Conservation (phyloP, 1,140 invertebrate genomes). For the Linepithema humile region DNA sequence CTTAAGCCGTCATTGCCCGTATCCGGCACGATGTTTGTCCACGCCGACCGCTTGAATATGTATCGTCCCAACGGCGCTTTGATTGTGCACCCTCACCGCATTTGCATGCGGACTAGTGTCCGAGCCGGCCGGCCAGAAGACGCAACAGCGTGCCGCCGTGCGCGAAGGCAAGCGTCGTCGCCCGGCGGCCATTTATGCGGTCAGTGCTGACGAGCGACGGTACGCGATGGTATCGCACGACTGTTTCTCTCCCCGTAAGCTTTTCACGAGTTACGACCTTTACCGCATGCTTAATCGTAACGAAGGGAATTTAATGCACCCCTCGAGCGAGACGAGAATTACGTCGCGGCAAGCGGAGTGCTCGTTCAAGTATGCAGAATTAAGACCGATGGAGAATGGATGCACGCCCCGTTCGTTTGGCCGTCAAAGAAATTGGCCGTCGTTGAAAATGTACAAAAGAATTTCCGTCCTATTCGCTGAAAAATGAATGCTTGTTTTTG, state of each 20-base stretch:
- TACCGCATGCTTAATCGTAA: constrained; percentile 5
- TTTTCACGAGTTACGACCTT: constrained; percentile 24
- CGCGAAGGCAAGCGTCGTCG: neutral
- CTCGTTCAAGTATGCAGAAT: neutral
- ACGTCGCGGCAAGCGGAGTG: neutral
- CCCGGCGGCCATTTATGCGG: constrained; percentile 21
- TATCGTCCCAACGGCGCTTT: constrained; percentile 70
- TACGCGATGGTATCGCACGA: neutral
- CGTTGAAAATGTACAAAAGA: constrained; percentile 15
- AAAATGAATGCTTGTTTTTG: constrained; percentile 1
- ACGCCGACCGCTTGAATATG: constrained; percentile 74
- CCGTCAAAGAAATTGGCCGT: constrained; percentile 1
- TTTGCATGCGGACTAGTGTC: constrained; percentile 71
- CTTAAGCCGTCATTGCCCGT: constrained; percentile 58
- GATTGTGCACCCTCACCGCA: constrained; percentile 71
- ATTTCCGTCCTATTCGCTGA: neutral
- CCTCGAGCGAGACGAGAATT: constrained; percentile 6
- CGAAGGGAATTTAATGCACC: constrained; percentile 32
- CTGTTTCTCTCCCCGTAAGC: constrained; percentile 1
- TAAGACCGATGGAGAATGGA: neutral
- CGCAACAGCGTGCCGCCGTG: constrained; percentile 60
- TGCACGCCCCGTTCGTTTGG: neutral
- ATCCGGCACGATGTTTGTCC: constrained; percentile 67
- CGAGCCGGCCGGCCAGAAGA: constrained; percentile 53
- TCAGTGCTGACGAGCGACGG: neutral